Evolutionary conservation across 2,113 vertebrate species (phyloP).

Genomic region (Turdus rufiventris): DNA sequence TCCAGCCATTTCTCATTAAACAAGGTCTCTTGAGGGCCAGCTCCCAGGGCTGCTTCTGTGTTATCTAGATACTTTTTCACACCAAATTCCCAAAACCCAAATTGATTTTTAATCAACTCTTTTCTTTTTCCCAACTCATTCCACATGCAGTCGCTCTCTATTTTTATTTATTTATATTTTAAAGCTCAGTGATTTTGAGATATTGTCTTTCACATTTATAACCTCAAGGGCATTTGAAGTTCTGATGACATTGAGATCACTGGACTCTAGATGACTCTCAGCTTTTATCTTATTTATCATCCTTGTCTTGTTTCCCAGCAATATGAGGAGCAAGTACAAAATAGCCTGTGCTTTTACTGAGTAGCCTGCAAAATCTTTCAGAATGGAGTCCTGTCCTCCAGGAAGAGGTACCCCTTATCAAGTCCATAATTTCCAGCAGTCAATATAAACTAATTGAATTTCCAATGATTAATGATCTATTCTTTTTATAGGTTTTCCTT

Average conservation of each 20-base stretch:
- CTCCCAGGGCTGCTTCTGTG: background rate
- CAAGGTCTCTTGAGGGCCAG: background rate
- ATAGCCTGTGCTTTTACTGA: background rate
- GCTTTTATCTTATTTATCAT: constrained; percentile 58
- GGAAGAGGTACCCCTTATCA: constrained; percentile 62
- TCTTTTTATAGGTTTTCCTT: constrained; percentile 54
- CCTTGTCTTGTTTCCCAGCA: constrained; percentile 50
- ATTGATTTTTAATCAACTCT: constrained; percentile 47
- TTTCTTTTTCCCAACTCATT: background rate
- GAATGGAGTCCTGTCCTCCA: constrained; percentile 25
- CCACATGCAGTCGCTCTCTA: background rate
- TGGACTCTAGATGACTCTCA: constrained; percentile 5
- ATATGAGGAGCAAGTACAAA: constrained; percentile 46
- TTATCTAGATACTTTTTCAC: background rate
- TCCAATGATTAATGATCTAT: constrained; percentile 68
- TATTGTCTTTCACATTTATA: constrained; percentile 21
- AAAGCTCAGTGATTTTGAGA: constrained; percentile 10
- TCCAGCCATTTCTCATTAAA: constrained; percentile 5
- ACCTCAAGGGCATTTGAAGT: constrained; percentile 48
- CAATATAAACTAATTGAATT: constrained; percentile 74
- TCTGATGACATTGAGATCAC: constrained; percentile 29
- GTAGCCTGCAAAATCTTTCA: constrained; percentile 15
- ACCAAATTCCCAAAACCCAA: background rate
- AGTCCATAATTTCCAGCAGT: constrained; percentile 66
- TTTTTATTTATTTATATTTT: constrained; percentile 56